These are phyloP conservation scores for Margarornis squamiger DNA, from an alignment of 2,797 vertebrate species.

Conservation along the genomic window DNA sequence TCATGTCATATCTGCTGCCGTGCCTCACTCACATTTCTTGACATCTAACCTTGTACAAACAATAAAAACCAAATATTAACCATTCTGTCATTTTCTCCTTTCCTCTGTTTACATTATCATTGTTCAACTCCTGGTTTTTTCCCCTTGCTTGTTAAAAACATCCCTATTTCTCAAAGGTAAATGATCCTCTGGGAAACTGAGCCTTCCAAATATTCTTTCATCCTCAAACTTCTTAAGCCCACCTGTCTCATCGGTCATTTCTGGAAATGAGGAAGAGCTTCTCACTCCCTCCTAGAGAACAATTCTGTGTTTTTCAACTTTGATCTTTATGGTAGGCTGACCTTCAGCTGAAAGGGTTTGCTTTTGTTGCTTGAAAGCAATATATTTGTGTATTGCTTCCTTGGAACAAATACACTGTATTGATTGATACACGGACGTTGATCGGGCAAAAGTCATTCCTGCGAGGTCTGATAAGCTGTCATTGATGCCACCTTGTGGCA, in stretches of 20 bases:
- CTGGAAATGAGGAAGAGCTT: not conserved
- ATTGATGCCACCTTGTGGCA: conserved; percentile 34
- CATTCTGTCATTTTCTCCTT: not conserved
- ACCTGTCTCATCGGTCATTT: not conserved
- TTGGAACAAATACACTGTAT: not conserved
- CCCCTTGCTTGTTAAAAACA: not conserved
- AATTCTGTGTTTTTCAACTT: not conserved
- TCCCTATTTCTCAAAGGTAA: not conserved
- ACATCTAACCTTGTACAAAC: not conserved
- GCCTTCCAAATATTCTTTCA: not conserved
- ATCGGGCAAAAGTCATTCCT: not conserved
- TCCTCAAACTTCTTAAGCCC: not conserved
- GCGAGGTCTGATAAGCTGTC: not conserved
- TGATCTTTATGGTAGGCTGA: not conserved
- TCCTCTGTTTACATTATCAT: not conserved
- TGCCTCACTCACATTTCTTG: not conserved
- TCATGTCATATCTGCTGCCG: not conserved
- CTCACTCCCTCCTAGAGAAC: not conserved
- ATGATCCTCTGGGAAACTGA: not conserved
- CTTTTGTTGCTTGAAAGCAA: not conserved
- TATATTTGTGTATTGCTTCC: not conserved
- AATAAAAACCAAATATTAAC: not conserved
- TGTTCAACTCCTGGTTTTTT: not conserved
- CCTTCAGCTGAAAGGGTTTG: not conserved
- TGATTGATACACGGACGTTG: not conserved